Base-by-base conservation (phyloP, 2,797 vertebrate species). In the Hydrophis major region DNA sequence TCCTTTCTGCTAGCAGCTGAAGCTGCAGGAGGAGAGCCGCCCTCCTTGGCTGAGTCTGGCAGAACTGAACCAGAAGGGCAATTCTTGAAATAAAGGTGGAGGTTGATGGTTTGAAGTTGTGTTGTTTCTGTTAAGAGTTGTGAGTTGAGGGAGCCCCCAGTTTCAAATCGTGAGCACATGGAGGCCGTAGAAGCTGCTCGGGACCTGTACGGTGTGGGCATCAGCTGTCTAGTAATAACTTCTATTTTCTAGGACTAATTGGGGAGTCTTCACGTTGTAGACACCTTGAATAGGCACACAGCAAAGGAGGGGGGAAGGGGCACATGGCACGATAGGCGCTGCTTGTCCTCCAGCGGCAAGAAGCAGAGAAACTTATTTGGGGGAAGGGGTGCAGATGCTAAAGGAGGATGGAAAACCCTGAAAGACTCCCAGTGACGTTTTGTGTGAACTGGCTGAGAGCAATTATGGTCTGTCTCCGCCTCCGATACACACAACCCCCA, bases 51-150 rank as follows among this genome's bases (percentile, higher is more conserved):
- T 20, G 18, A n/a, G 42, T 14, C 16, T 8, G 57, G 50, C 56
- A 10, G 28, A 32, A 59, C 18, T 7, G 18, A 55, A 22, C 12
- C 6, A 20, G 3, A 4, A 55, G 57, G 7, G 10, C 22, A 7
- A 2, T 66, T 74, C 55, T 61, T 59, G 56, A n/a, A 95, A 94
- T 95, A 96, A 96, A 96, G 8, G 2, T 78, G 92, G 55, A 90
- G n/a, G 91, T n/a, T 74, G n/a, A 56, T 50, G 7, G 74, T 2
- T n/a, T 6, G 0, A 12, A 37, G 74, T 6, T 18, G 74, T 53
- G 6, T 22, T 8, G 20, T 53, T 14, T n/a, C 25, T 47, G 22
- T 55, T 3, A 60, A 86, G 16, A 6, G 1, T 14, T 59, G 0
- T 83, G 1, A n/a, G 1, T 1, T 28, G 37, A 32, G n/a, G 2